Base-by-base conservation (phyloP, 2,888 invertebrate species). In the Litoditis marina region DNA sequence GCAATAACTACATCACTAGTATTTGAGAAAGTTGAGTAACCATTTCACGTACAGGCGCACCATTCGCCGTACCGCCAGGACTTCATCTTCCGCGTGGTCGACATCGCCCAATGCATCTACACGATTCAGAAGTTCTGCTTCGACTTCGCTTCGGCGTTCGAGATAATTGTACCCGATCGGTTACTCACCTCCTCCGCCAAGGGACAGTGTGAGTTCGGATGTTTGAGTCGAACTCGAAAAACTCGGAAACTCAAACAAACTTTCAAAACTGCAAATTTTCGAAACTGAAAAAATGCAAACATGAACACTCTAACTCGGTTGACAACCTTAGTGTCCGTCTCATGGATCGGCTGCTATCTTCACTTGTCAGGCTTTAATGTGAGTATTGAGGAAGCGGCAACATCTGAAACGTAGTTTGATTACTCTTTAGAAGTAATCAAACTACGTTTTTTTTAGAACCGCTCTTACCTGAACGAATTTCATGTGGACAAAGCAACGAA, bases 101-200 rank as follows among this genome's bases (percentile, higher is more conserved):
- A 81, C 63, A 54, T 78, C 19, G 74, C 79, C 6, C 81, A 62
- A 19, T 73, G 73, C 54, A 65, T 73, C n/a, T 80, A 77, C 50
- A 78, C 78, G 7, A 72, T 80, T 46, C 81, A 81, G 63, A 81
- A 81, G 60, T 78, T 81, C 36, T 68, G 76, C 19, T 77, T 80
- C 50, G 81, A 81, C 51, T 78, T 82, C 30, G 71, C 74, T 13
- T 77, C 76, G 3, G 71, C 73, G 7, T 63, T 81, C 50, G 78
- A 72, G 4, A 49, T 79, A 19, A 73, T 81, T 49, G 58, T 64
- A 13, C 59, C 68, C 34, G 78, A 77, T 56, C 63, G 73, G 7
- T 46, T 68, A 19, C 63, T 82, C n/a, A 75, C 78, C 7, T 68
- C 75, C 3, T 64, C 69, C 13, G 76, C 78, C 1, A 79, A 80